Evolutionary conservation across 2,113 vertebrate species (phyloP), one percentile per base, ranked within the genome.

Genomic region (Mungos mungo): DNA sequence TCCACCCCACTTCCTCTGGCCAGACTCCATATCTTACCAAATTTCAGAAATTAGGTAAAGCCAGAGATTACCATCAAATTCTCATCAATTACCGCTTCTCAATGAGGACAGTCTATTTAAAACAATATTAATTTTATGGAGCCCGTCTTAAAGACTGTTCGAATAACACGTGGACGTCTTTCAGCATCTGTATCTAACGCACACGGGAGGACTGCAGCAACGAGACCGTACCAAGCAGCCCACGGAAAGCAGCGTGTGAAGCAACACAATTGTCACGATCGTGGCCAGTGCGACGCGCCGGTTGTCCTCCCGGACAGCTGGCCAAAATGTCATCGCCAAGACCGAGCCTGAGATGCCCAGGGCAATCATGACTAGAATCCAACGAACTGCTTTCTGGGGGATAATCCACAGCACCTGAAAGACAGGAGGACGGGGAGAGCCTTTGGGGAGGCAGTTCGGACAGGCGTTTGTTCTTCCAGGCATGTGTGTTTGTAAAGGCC

Each of bases 251-350:
- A 99, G 99, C 83, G 98, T 96, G 69, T 99, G 99, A 54, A 99
- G 99, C 93, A 99, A 72, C 63, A 99, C 94, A 25, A 99, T 98
- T 7, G 98, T 85, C 13, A 98, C 98, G 31, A 99, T 94, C 0
- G 99, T 99, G 1, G 99, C 98, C 83, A 99, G 86, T 0, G 99
- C 99, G 0, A 99, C 86, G 65, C 99, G 99, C 76, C 99, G 99
- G 93, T 99, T 99, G 98, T 99, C 99, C 4, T 99, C 99, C 4
- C 99, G 99, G 81, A 99, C 99, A 0, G 99, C 99, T 0, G 99
- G 99, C 99, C 99, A 99, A 95, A 99, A 99, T 0, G 99, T 99
- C 99, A 99, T 98, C 72, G 99, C 98, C 98, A 99, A 97, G 87
- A 99, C 99, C 0, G 99, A 99, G 21, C 99, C 99, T 1, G 99